Base-by-base conservation (phyloP, 2,113 vertebrate species). In the Leptodactylus fuscus region DNA sequence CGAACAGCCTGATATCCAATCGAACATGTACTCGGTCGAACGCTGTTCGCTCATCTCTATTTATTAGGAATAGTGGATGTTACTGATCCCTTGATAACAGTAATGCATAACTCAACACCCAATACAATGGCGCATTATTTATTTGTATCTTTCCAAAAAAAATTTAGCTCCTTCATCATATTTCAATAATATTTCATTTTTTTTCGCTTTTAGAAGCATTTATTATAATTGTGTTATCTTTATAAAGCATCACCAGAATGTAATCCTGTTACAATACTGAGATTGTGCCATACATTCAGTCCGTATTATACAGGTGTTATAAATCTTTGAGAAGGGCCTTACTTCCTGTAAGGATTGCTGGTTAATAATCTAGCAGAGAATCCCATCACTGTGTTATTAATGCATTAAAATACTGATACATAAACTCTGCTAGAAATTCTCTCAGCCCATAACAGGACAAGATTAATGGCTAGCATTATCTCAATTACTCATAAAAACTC, bases 381-480 rank as follows among this genome's bases (percentile, higher is more conserved):
- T 67, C 49, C 60, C 44, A 32, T 27, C 41, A 67, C 11, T 32
- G 46, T 38, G 34, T 71, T 82, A 82, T 71, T 82, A 60, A 80
- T 80, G 77, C 77, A 80, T 80, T 60, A 80, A 80, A 80, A 41
- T 38, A 53, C 48, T 20, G 49, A 27, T 75, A 74, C 81, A 83
- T 60, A 36, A 41, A 74, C 69, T 60, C 70, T 83, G 13, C 51
- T 74, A 22, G 36, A 60, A 27, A 83, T 60, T 58, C 49, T 58
- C 58, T 58, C 44, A 83, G 49, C n/a, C 81, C 10, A 16, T 83
- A 74, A 83, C 51, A 46, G 49, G 49, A 75, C 13, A 73, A 75
- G 81, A 83, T 83, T 74, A 83, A 83, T 75, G 49, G 58, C 81
- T 58, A 74, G 36, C 81, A 83, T 83, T 71, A 70, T 82, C 65